phyloP scores from a whole-genome alignment of 1,140 invertebrate species.

The Drosophila subpulchrella region DNA sequence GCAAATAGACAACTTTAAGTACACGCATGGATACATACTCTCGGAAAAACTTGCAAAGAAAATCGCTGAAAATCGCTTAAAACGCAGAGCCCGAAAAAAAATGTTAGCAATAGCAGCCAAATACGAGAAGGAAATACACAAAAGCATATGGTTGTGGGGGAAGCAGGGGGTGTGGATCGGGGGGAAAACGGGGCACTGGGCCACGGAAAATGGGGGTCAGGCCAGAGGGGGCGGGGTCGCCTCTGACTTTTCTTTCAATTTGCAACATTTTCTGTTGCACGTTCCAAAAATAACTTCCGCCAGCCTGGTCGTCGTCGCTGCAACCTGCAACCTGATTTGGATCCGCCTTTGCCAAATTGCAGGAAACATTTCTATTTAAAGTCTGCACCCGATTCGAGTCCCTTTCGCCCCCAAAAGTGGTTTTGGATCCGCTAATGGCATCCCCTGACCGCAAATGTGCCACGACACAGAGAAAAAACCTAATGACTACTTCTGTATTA shows the following conservation, averaged over 20 bases:
- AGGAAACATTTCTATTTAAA: slow-evolving; percentile 75
- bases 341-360: slow-evolving; percentile 67
- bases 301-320: slow-evolving; percentile 28
- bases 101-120: slow-evolving; percentile 29
- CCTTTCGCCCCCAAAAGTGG: slow-evolving; percentile 11
- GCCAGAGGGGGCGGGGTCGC: neutral
- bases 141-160: slow-evolving; percentile 64
- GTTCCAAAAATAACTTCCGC: slow-evolving; percentile 80
- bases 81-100: slow-evolving; percentile 47
- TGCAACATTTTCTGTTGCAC: slow-evolving; percentile 78
- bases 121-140: slow-evolving; percentile 39
- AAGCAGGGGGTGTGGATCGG: neutral
- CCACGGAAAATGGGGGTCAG: slow-evolving; percentile 15
- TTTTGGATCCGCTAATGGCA: slow-evolving; percentile 48
- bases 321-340: slow-evolving; percentile 62
- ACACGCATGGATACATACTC: slow-evolving; percentile 52
- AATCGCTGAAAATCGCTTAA: slow-evolving; percentile 79
- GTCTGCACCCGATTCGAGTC: slow-evolving; percentile 35
- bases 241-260: slow-evolving; percentile 75
- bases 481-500: neutral
- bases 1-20: slow-evolving; percentile 82
- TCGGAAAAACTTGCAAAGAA: slow-evolving; percentile 52
- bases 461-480: slow-evolving; percentile 9
- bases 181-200: slow-evolving; percentile 27
- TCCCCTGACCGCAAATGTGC: slow-evolving; percentile 25